Conservation (phyloP, 1,140 invertebrate genomes). For the Argopecten irradians region DNA sequence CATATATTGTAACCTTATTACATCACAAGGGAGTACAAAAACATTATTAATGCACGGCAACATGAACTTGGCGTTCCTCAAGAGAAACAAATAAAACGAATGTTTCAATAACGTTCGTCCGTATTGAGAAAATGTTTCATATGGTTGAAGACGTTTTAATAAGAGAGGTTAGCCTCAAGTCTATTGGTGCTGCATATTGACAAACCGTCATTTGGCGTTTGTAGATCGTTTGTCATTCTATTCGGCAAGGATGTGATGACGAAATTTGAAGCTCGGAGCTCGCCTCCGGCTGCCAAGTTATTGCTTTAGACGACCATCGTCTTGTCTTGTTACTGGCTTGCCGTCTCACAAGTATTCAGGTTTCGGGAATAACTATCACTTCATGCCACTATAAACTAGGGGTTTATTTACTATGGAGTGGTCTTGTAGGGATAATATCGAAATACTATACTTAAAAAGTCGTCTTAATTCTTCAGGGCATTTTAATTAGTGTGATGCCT, state of each 20-base stretch:
- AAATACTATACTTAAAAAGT: background rate
- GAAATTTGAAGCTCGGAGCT: background rate
- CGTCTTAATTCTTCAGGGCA: background rate
- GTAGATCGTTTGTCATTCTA: constrained; percentile 8
- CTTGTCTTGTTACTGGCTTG: constrained; percentile 4
- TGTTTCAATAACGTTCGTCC: constrained; percentile 1
- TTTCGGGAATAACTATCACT: background rate
- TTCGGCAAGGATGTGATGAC: background rate
- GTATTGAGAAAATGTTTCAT: constrained; percentile 18
- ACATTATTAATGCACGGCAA: background rate
- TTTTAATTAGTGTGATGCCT: background rate
- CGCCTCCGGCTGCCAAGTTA: background rate
- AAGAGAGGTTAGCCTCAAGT: background rate
- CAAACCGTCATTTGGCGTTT: constrained; percentile 2
- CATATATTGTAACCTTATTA: background rate
- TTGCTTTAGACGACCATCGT: background rate
- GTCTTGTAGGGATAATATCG: background rate
- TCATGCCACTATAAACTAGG: background rate
- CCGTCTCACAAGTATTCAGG: background rate
- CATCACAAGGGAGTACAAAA: background rate
- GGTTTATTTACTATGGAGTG: background rate
- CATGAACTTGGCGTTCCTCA: background rate
- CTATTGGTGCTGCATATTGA: constrained; percentile 16
- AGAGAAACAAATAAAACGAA: constrained; percentile 18
- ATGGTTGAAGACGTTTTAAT: constrained; percentile 1